These are phyloP conservation scores for Drosophila robusta DNA, from an alignment of 2,888 invertebrate genomes.

Conservation along the genomic window DNA sequence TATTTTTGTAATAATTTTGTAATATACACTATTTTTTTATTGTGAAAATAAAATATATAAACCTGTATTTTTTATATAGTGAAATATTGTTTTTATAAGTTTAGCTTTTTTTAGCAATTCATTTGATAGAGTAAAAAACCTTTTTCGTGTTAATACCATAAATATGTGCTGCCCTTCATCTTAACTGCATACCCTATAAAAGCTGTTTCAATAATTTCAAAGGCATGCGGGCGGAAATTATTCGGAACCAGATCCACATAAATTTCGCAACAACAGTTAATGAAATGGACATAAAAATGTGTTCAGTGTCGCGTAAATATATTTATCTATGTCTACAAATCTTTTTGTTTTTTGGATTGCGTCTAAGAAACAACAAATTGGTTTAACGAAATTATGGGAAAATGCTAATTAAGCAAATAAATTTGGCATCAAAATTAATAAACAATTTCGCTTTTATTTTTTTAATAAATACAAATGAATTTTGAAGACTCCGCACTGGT, in stretches of 20 bases:
- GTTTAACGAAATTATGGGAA: conserved; percentile 68
- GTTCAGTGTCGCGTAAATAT: conserved; percentile 40
- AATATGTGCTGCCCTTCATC: background rate
- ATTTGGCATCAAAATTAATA: conserved; percentile 72
- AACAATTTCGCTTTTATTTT: conserved; percentile 52
- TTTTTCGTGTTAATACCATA: too few relatives aligned
- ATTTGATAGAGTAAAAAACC: too few relatives aligned
- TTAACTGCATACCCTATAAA: conserved; percentile 8
- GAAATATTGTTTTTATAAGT: too few relatives aligned
- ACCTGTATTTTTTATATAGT: too few relatives aligned
- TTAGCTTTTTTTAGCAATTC: background rate
- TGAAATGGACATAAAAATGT: conserved; percentile 59
- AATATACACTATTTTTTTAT: too few relatives aligned
- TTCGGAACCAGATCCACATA: conserved; percentile 38
- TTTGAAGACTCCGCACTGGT: conserved; percentile 18
- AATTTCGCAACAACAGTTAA: conserved; percentile 61
- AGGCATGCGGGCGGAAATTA: conserved; percentile 36
- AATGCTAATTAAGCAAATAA: conserved; percentile 75
- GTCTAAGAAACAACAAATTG: conserved; percentile 57
- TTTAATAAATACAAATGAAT: conserved; percentile 36
- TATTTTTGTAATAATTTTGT: too few relatives aligned
- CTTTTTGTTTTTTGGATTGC: conserved; percentile 22
- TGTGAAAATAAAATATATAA: too few relatives aligned
- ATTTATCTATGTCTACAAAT: conserved; percentile 1
- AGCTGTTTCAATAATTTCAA: background rate